Percentiles rank a stretch among this genome's conserved stretches.
These are phyloP conservation scores for Cephus pulcher DNA, from an alignment of 2,888 invertebrate genomes.

Conservation along the genomic window DNA sequence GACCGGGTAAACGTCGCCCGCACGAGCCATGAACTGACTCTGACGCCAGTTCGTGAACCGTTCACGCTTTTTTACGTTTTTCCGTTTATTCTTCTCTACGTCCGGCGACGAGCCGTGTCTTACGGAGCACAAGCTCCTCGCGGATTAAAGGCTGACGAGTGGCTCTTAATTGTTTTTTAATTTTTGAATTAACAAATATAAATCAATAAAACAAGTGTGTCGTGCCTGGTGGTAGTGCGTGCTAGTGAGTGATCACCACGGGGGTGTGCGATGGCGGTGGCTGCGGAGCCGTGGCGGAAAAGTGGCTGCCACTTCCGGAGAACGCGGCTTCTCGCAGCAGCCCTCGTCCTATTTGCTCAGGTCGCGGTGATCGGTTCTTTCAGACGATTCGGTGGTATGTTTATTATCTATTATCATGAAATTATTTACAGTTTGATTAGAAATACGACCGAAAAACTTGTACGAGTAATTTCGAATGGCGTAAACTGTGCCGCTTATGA, in stretches of 20 bases:
- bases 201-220: constrained; percentile 7
- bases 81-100: background rate
- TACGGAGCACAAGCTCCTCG: background rate
- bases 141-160: background rate
- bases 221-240: constrained; percentile 14
- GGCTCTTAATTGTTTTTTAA: constrained; percentile 3
- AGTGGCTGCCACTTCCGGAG: constrained; percentile 28
- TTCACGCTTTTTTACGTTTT: constrained; percentile 1
- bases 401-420: background rate
- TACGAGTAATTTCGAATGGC: background rate
- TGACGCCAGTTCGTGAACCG: constrained; percentile 26
- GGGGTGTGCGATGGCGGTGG: constrained; percentile 58
- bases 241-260: constrained; percentile 37
- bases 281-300: constrained; percentile 54
- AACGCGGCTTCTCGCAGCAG: constrained; percentile 20
- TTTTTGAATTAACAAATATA: background rate
- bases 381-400: constrained; percentile 32
- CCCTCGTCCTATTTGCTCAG: constrained; percentile 23
- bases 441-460: background rate
- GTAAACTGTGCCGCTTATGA: background rate
- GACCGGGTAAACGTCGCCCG: constrained; percentile 55
- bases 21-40: constrained; percentile 53
- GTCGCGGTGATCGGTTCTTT: constrained; percentile 29
- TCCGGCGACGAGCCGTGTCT: background rate
- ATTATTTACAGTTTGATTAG: background rate